phyloP scores from a whole-genome alignment of 2,113 vertebrate genomes.

The Megaceryle torquata region DNA sequence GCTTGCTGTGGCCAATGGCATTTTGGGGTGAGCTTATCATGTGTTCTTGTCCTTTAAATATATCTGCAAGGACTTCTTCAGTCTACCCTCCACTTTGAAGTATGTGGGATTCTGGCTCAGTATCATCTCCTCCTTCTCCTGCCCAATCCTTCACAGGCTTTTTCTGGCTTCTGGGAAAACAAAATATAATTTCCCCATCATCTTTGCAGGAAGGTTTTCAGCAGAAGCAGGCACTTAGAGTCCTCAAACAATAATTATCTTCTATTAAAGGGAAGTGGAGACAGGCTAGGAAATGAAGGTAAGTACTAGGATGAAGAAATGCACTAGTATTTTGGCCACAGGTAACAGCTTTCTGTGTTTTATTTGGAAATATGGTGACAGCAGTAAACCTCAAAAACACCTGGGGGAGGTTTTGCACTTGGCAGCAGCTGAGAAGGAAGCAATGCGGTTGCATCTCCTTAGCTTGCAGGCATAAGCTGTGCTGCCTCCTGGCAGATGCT shows the following conservation, averaged over 20 bases:
- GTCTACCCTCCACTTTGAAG: background rate
- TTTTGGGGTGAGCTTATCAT: background rate
- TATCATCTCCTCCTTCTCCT: background rate
- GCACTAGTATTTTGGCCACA: background rate
- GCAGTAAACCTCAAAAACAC: background rate
- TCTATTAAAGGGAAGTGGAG: background rate
- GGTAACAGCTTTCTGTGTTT: background rate
- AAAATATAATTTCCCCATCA: background rate
- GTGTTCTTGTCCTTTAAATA: background rate
- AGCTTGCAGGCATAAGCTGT: fast-evolving
- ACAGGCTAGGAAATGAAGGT: background rate
- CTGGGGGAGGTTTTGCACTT: background rate
- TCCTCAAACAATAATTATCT: background rate
- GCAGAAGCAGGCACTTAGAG: background rate
- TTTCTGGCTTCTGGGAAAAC: background rate
- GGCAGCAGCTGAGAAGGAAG: background rate
- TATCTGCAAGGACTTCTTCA: background rate
- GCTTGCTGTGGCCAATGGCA: background rate
- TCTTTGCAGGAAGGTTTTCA: background rate
- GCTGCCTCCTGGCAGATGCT: background rate
- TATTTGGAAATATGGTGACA: background rate
- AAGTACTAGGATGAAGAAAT: background rate
- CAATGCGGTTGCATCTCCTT: background rate
- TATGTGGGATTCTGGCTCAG: background rate
- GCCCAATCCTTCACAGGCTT: background rate